Percentiles rank a stretch among this genome's conserved stretches.
These are phyloP conservation scores for Lasioglossum villosulum DNA, from an alignment of 2,888 invertebrate genomes.

Conservation along the genomic window DNA sequence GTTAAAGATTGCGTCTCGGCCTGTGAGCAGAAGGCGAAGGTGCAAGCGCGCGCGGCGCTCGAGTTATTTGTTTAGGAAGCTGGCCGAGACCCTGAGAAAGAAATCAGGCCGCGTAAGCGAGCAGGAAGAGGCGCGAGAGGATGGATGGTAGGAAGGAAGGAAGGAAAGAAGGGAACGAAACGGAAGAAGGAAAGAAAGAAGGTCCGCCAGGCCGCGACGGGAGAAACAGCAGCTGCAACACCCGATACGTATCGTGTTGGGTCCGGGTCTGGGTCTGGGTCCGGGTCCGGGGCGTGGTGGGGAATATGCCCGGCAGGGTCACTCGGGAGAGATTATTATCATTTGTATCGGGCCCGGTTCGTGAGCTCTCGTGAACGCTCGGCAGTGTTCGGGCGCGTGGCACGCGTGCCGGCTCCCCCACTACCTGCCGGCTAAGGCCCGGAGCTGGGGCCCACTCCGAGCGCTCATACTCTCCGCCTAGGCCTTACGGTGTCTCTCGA, in stretches of 20 bases:
- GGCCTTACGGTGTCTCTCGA: slow-evolving; percentile 37
- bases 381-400: slow-evolving; percentile 79
- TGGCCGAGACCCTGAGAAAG: slow-evolving; percentile 32
- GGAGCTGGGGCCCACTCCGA: slow-evolving; percentile 35
- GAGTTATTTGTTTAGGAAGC: slow-evolving; percentile 65
- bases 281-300: slow-evolving; percentile 63
- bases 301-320: slow-evolving; percentile 71
- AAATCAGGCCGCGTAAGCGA: slow-evolving; percentile 50
- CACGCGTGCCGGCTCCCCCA: slow-evolving; percentile 76
- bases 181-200: slow-evolving; percentile 55
- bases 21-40: background rate
- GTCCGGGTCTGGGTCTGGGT: slow-evolving; percentile 54
- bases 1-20: background rate
- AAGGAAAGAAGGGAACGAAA: slow-evolving; percentile 43
- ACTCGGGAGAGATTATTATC: slow-evolving; percentile 78
- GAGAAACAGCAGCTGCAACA: slow-evolving; percentile 83
- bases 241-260: slow-evolving; percentile 79
- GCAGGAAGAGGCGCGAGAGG: slow-evolving; percentile 53
- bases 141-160: slow-evolving; percentile 46
- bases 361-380: slow-evolving; percentile 59
- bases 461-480: slow-evolving; percentile 6
- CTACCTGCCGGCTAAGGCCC: slow-evolving; percentile 35
- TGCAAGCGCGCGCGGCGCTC: background rate
- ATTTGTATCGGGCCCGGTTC: slow-evolving; percentile 68
- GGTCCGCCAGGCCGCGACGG: slow-evolving; percentile 65